Conservation (phyloP, 2,113 vertebrate species). For the Sakesphorus luctuosus region DNA sequence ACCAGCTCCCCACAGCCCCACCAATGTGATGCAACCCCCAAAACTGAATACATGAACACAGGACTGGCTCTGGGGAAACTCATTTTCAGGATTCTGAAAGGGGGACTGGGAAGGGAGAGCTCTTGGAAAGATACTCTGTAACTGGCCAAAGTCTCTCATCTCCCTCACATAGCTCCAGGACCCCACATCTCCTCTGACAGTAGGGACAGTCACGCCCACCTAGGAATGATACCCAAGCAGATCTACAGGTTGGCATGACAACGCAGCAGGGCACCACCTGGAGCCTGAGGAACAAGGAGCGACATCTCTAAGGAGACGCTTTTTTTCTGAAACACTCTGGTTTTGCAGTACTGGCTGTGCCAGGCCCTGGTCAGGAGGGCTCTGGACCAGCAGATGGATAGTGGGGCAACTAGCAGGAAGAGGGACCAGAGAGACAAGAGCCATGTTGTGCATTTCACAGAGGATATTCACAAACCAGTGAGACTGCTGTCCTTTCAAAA, state of each 20-base stretch:
- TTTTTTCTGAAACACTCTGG: background rate
- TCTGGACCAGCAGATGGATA: background rate
- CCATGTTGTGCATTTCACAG: background rate
- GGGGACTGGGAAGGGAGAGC: background rate
- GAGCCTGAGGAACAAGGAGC: fast-evolving
- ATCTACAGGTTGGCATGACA: background rate
- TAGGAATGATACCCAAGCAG: background rate
- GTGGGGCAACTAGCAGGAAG: background rate
- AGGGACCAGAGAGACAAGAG: background rate
- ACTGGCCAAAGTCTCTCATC: background rate
- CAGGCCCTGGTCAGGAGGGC: background rate
- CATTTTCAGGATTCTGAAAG: background rate
- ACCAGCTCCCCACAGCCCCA: background rate
- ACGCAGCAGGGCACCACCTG: background rate
- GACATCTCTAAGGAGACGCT: background rate
- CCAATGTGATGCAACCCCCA: background rate
- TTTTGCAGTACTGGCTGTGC: background rate
- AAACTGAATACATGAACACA: background rate
- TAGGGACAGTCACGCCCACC: background rate
- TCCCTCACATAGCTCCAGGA: background rate
- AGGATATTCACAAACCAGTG: background rate
- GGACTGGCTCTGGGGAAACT: background rate
- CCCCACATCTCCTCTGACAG: background rate
- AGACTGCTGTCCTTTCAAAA: background rate
- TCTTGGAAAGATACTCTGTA: background rate